Evolutionary conservation across 2,113 vertebrate species (phyloP).

Genomic region (Podarcis cretensis): DNA sequence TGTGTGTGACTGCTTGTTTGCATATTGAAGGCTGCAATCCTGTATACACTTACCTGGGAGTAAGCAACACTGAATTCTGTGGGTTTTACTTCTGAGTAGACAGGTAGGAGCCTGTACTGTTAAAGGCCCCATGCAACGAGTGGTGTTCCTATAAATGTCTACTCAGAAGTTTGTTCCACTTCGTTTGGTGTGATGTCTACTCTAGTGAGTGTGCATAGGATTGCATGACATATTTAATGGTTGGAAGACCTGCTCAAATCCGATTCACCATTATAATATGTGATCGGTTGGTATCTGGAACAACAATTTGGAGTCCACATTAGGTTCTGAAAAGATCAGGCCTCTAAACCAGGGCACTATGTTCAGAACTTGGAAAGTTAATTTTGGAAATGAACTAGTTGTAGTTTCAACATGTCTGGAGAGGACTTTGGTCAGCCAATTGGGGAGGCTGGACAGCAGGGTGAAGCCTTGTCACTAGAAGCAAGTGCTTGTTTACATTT

Average conservation of each 20-base stretch:
- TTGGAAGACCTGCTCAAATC: background rate
- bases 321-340: background rate
- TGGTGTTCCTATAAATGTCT: background rate
- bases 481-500: too few species aligned
- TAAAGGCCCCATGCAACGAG: background rate
- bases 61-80: background rate
- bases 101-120: background rate
- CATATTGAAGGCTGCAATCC: background rate
- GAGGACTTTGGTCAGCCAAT: too few species aligned
- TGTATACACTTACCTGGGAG: background rate
- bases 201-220: background rate
- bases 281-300: background rate
- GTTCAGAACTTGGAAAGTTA: too few species aligned
- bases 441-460: too few species aligned
- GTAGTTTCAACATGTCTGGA: too few species aligned
- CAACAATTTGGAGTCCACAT: background rate
- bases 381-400: too few species aligned
- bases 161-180: background rate
- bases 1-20: background rate
- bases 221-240: background rate
- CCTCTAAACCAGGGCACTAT: background rate
- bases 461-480: too few species aligned
- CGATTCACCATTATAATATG: background rate
- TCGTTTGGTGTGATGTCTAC: background rate
- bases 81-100: background rate